phyloP scores from a whole-genome alignment of 2,797 vertebrate species.

The Pempheris klunzingeri region DNA sequence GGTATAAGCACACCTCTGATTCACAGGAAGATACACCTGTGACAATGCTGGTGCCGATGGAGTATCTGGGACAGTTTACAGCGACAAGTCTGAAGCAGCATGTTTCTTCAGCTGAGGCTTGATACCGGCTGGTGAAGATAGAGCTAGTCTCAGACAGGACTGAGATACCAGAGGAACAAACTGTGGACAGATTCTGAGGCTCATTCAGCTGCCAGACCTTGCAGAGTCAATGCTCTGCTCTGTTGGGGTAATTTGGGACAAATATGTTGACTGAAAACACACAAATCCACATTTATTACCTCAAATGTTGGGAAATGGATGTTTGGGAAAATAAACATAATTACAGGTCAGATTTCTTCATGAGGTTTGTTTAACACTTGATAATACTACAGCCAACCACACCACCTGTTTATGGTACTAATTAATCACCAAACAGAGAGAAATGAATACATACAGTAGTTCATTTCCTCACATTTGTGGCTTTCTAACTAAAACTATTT shows the following conservation, averaged over 20 bases:
- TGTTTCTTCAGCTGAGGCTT: slow-evolving; percentile 13
- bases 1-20: slow-evolving; percentile 22
- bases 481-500: too few relatives aligned
- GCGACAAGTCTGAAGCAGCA: slow-evolving; percentile 25
- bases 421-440: background rate
- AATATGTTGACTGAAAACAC: slow-evolving; percentile 12
- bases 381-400: background rate
- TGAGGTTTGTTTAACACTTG: background rate
- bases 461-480: background rate
- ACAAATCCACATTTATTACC: background rate
- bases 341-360: background rate
- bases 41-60: slow-evolving; percentile 18
- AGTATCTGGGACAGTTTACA: slow-evolving; percentile 25
- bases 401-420: background rate
- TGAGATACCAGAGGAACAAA: slow-evolving; percentile 21
- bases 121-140: slow-evolving; percentile 19
- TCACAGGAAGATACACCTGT: slow-evolving; percentile 51
- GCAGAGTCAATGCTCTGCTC: slow-evolving; percentile 9
- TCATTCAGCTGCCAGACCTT: slow-evolving; percentile 11
- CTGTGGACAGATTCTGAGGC: slow-evolving; percentile 19
- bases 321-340: rapidly evolving
- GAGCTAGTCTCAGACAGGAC: slow-evolving; percentile 2
- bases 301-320: background rate
- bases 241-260: slow-evolving; percentile 5
- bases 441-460: background rate